phyloP scores from a whole-genome alignment of 2,113 vertebrate genomes.

The Myrmecophaga tridactyla region DNA sequence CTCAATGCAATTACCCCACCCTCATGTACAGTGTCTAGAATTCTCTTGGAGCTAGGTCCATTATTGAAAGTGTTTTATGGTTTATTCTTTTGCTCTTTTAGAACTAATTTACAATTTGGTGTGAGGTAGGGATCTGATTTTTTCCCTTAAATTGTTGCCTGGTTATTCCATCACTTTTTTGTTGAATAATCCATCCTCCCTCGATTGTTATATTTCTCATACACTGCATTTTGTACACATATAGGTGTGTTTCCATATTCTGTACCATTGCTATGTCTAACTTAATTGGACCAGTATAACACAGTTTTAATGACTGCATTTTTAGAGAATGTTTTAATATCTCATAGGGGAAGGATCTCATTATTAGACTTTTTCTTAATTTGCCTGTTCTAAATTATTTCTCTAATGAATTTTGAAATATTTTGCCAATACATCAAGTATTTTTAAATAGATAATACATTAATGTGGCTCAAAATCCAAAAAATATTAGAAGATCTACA shows the following conservation, averaged over 20 bases:
- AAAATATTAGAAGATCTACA: neutral
- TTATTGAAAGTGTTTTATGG: neutral
- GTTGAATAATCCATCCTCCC: neutral
- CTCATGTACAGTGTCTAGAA: neutral
- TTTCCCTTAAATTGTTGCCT: neutral
- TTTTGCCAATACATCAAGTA: neutral
- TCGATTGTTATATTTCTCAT: neutral
- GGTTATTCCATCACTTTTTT: neutral
- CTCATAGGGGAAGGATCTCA: neutral
- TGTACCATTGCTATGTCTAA: neutral
- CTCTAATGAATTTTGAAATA: neutral
- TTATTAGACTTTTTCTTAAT: neutral
- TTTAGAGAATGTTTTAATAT: neutral
- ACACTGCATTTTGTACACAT: neutral
- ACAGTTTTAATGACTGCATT: neutral
- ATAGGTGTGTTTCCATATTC: neutral
- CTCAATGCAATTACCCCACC: neutral
- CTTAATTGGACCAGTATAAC: neutral
- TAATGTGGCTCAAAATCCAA: neutral
- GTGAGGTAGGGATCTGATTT: neutral
- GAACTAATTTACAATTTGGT: neutral
- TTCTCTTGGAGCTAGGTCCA: neutral
- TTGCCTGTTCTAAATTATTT: neutral
- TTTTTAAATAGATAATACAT: neutral
- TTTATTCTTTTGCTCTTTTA: neutral